These are phyloP conservation scores for Hirtodrosophila histrioides DNA, from an alignment of 2,888 invertebrate species.

Conservation along the genomic window DNA sequence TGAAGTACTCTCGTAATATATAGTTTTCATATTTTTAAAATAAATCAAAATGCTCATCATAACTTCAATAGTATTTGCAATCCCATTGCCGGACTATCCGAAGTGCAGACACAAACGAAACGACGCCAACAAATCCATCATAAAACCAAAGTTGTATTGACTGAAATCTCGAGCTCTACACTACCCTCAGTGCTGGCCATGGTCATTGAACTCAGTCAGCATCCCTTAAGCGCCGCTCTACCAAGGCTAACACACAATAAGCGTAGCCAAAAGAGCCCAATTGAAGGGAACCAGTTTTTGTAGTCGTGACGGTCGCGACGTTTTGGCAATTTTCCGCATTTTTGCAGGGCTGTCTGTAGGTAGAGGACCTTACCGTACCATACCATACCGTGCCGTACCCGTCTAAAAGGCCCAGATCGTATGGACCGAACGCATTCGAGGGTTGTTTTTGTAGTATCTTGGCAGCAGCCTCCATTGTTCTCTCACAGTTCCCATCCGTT, in stretches of 20 bases:
- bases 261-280: slow-evolving; percentile 7
- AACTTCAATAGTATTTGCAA: neutral
- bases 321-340: slow-evolving; percentile 66
- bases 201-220: slow-evolving; percentile 67
- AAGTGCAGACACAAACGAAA: neutral
- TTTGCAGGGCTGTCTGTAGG: slow-evolving; percentile 37
- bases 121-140: slow-evolving; percentile 13
- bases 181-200: slow-evolving; percentile 36
- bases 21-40: too few relatives aligned
- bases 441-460: slow-evolving; percentile 47
- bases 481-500: slow-evolving; percentile 33
- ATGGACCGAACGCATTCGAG: slow-evolving; percentile 27
- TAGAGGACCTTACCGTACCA: slow-evolving; percentile 22
- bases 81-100: neutral
- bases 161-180: slow-evolving; percentile 3
- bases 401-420: slow-evolving; percentile 44
- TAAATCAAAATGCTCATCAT: neutral
- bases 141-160: slow-evolving; percentile 18
- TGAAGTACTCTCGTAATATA: too few relatives aligned
- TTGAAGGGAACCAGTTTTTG: slow-evolving; percentile 59
- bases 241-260: slow-evolving; percentile 55
- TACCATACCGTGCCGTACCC: slow-evolving; percentile 6
- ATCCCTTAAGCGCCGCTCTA: slow-evolving; percentile 58
- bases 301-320: slow-evolving; percentile 23
- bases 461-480: slow-evolving; percentile 48